phyloP scores from a whole-genome alignment of 2,113 vertebrate genomes.

The Pelecanoides urinatrix region DNA sequence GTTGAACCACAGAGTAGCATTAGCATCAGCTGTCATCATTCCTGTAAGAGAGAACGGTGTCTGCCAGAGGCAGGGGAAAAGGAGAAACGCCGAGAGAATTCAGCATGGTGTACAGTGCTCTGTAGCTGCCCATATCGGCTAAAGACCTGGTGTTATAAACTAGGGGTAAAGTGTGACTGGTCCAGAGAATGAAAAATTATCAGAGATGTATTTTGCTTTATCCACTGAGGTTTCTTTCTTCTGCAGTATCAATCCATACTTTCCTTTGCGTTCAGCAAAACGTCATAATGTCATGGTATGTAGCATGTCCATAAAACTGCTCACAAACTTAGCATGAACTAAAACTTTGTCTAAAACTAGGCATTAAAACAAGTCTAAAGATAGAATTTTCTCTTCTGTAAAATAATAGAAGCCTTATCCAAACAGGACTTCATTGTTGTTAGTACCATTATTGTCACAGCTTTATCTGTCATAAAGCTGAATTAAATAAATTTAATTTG shows the following conservation, averaged over 20 bases:
- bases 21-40: slow-evolving; percentile 28
- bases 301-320: slow-evolving; percentile 5
- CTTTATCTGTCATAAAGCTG: not conserved
- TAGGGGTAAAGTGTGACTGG: not conserved
- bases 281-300: not conserved
- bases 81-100: not conserved
- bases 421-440: not conserved
- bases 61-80: not conserved
- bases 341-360: slow-evolving; percentile 38
- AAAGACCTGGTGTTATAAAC: not conserved
- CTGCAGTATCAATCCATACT: not conserved
- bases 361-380: not conserved
- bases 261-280: slow-evolving; percentile 21
- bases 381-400: not conserved
- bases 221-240: not conserved
- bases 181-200: not conserved
- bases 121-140: not conserved
- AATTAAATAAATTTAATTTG: not conserved
- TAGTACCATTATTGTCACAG: not conserved
- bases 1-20: slow-evolving; percentile 33
- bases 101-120: not conserved
- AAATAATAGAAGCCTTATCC: not conserved
- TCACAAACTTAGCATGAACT: slow-evolving; percentile 15
- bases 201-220: not conserved
- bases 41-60: not conserved